Evolutionary conservation across 2,888 invertebrate species (phyloP), one percentile per base, ranked within the genome.

Genomic region (Drosophila mayaguana): DNA sequence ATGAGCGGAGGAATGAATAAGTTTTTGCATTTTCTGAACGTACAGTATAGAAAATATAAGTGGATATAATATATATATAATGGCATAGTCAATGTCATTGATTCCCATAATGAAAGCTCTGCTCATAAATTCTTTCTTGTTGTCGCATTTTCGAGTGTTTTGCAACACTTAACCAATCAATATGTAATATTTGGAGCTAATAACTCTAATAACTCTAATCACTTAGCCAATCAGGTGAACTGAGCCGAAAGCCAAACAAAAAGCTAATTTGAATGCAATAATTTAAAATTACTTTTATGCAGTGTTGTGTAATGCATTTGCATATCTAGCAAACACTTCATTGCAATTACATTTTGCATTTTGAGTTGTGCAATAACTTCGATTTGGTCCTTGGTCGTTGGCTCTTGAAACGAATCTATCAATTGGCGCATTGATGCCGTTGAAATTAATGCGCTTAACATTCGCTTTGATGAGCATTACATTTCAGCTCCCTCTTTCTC

Each of bases 381-480:
- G 28, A 48, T 22, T 16, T 25, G 25, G n/a, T 48, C 46, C n/a
- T 25, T 28, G 25, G 25, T 11, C 25, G n/a, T n/a, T 40, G 53
- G 25, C 38, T 20, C 48, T 59, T 38, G 40, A 42, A 20, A 40
- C n/a, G 42, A 56, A 60, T 38, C 53, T 48, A 62, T 40, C 42
- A 62, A 64, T 51, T 67, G 63, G 14, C 42, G 42, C 40, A 64
- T 51, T 59, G 74, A 69, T 63, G 57, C 63, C 66, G 67, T 66
- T 64, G 60, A 43, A 63, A 75, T 80, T 80, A 65, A 79, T 75
- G 80, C 68, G 57, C 42, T 67, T 56, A 71, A 65, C 56, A 59
- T 57, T 77, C 56, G 75, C 68, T 50, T 55, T 48, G 57, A 55
- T 57, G 64, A 36, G 22, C 25, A 53, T 70, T 60, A 36, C 62